Base-by-base conservation (phyloP, 2,113 vertebrate genomes). In the Candoia aspera region DNA sequence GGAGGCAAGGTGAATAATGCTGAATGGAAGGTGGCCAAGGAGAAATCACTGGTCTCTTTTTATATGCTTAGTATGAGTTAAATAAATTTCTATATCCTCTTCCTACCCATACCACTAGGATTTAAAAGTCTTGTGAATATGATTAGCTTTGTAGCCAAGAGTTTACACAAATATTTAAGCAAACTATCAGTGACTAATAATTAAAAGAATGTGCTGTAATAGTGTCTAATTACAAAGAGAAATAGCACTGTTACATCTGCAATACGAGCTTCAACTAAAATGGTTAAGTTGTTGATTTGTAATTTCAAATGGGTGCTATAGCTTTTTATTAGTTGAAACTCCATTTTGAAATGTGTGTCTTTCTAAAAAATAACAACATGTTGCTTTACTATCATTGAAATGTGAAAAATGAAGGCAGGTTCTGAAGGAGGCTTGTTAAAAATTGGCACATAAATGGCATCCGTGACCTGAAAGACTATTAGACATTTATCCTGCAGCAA, bases 161-260 rank as follows among this genome's bases (percentile, higher is more conserved):
- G 86, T 96, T 97, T 96, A 97, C 96, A 96, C 94, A 98, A 96
- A 97, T 96, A 19, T 95, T 94, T 84, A 95, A 95, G 89, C 94
- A 94, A 96, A 97, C 93, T 87, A 95, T 96, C 94, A 97, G 91
- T 92, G 94, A 96, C 95, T 96, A 97, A 97, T 96, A 96, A 96
- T 96, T 96, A 96, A 95, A 95, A 96, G 96, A 96, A 96, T 97
- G 93, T 96, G 90, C 92, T 96, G 93, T 96, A 93, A 97, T 96
- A 97, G 96, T 97, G 95, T 91, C 94, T 96, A 96, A 96, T 97
- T 97, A 96, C 95, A 94, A 96, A 93, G 91, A 91, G 79, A 73
- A 42, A 88, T 94, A 93, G 1, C 89, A 95, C 11, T 92, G 93
- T 93, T 96, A 57, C 86, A 94, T 95, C 93, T 90, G 68, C 86